Evolutionary conservation across 1,140 invertebrate genomes (phyloP), one percentile per base, ranked within the genome.

Genomic region (Neoseiulus cucumeris): DNA sequence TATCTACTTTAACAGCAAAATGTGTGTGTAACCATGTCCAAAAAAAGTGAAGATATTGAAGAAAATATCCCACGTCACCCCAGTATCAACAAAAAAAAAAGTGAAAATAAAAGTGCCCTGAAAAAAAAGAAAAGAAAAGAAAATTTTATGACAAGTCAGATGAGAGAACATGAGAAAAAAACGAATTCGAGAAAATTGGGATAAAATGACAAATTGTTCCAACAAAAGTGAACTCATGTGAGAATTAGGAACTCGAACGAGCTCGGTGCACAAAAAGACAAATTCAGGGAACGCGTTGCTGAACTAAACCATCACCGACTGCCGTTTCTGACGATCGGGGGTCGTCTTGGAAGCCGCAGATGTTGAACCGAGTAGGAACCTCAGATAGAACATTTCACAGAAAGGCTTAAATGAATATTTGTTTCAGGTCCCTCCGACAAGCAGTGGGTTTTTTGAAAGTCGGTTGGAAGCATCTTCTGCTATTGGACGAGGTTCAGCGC

Each of bases 41-140:
- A 22, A 47, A 12, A 17, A 7, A 47, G 28, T 47, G 45, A 47
- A 28, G 14, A 47, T 47, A 28, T 20, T 14, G 51, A 59, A 47
- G 14, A 33, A 30, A 65, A 20, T 64, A 22, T 33, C 18, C 30
- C 51, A 39, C 28, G 65, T 59, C 28, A 44, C 20, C 22, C 45
- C 18, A 66, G 59, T 30, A 64, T 1, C 39, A 66, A 55, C 17
- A 66, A 59, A 66, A 66, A 67, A 66, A 65, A 66, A 67, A 18
- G n/a, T 41, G 39, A 6, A n/a, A 39, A 67, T 65, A 18, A 67
- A 4, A 2, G 12, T 66, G n/a, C 14, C 17, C 25, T 64, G 29
- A 67, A 9, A 65, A 67, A 67, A 28, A 45, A 29, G 14, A 17
- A 66, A 39, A 41, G 5, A 14, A 28, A 14, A 20, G 14, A 30